Percentiles rank a stretch among this genome's conserved stretches.
Conservation (phyloP, 1,140 invertebrate species). For the Batillaria attramentaria region DNA sequence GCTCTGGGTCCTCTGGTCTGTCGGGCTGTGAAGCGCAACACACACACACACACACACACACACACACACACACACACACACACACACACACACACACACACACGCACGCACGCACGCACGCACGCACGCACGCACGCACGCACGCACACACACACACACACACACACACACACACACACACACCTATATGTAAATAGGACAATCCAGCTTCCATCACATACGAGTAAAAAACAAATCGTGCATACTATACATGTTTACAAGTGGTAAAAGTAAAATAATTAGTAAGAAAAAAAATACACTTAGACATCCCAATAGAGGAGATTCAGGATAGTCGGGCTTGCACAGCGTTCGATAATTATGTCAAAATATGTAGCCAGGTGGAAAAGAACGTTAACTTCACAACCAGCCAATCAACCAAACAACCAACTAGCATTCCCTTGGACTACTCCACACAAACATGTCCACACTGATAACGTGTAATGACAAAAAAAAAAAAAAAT, state of each 20-base stretch:
- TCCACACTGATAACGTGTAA: too few relatives aligned
- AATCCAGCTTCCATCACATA: neutral
- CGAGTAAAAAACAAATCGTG: neutral
- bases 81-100: conserved; percentile 7
- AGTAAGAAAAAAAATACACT: neutral
- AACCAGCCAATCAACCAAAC: too few relatives aligned
- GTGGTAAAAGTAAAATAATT: neutral
- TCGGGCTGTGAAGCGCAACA: neutral
- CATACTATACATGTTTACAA: neutral
- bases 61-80: neutral
- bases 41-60: neutral
- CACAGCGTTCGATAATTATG: too few relatives aligned
- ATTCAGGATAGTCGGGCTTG: neutral
- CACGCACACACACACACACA: conserved; percentile 10
- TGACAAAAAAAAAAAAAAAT: too few relatives aligned
- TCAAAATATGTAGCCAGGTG: too few relatives aligned
- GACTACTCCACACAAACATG: too few relatives aligned
- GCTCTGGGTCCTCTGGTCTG: neutral
- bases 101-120: neutral
- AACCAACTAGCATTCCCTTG: too few relatives aligned
- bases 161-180: conserved; percentile 9
- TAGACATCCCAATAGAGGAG: neutral
- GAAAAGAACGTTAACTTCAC: too few relatives aligned
- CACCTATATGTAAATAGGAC: neutral
- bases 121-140: neutral